These are phyloP conservation scores for Sitodiplosis mosellana DNA, from an alignment of 1,140 invertebrate genomes.

Conservation along the genomic window DNA sequence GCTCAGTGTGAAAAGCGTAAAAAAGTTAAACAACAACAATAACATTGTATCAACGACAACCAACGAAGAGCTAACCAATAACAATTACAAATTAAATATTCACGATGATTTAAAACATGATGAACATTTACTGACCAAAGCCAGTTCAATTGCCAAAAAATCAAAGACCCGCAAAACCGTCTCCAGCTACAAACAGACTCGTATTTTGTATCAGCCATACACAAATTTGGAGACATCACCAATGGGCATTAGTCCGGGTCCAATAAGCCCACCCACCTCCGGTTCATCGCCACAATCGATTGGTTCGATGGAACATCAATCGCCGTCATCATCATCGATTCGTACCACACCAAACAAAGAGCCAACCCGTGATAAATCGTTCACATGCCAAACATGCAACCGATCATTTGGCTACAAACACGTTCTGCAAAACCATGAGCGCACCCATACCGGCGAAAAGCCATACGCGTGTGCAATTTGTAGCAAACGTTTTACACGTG, in stretches of 20 bases:
- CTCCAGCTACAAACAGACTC: slow-evolving; percentile 19
- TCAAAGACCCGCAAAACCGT: slow-evolving; percentile 16
- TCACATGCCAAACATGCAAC: slow-evolving; percentile 72
- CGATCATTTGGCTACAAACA: slow-evolving; percentile 87
- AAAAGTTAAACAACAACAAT: slow-evolving; percentile 24
- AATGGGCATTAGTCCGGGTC: slow-evolving; percentile 22
- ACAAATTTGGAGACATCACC: too few species aligned
- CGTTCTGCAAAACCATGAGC: slow-evolving; percentile 87
- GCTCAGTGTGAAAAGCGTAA: slow-evolving; percentile 14
- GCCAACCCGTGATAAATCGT: slow-evolving; percentile 53
- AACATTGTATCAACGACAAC: slow-evolving; percentile 15
- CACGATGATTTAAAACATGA: too few species aligned
- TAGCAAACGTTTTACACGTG: slow-evolving; percentile 84
- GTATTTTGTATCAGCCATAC: too few species aligned
- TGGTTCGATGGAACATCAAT: slow-evolving; percentile 15
- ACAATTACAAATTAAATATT: too few species aligned
- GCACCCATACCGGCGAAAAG: slow-evolving; percentile 92
- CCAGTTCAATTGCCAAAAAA: slow-evolving; percentile 9
- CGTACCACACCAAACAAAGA: slow-evolving; percentile 19
- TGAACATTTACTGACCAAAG: too few species aligned
- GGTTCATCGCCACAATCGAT: slow-evolving; percentile 30
- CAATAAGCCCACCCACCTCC: slow-evolving; percentile 27
- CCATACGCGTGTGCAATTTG: slow-evolving; percentile 91
- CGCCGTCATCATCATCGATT: slow-evolving; percentile 19
- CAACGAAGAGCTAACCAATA: slow-evolving; percentile 6